A percentile compares a stretch with the other conserved stretches of the same genome.
Conservation (phyloP, 2,797 vertebrate species). For the Triplophysa bombifrons region DNA sequence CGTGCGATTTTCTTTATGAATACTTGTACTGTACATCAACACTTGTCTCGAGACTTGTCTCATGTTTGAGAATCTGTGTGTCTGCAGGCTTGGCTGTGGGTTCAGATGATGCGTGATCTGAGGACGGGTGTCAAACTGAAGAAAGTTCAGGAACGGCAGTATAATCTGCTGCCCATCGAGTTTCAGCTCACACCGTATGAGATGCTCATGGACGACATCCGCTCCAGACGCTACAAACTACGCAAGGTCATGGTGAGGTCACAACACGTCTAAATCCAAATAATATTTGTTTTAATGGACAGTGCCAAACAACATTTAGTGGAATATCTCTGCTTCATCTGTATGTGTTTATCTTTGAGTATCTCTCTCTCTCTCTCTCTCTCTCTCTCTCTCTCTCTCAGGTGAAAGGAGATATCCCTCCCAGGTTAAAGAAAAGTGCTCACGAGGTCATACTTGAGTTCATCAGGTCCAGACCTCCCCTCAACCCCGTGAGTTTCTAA, state of each 20-base stretch:
- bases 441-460: conserved; percentile 97
- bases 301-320: too few species aligned
- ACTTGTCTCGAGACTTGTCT: too few species aligned
- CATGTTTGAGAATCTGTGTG: neutral
- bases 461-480: conserved; percentile 92
- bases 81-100: conserved; percentile 90
- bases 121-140: conserved; percentile 86
- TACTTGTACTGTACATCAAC: too few species aligned
- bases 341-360: too few species aligned
- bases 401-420: conserved; percentile 91
- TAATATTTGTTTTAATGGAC: too few species aligned
- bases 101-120: conserved; percentile 87
- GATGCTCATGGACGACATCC: conserved; percentile 98
- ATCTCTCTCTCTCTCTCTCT: conserved; percentile 12
- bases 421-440: conserved; percentile 92
- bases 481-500: conserved; percentile 86
- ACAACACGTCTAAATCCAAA: conserved; percentile 47
- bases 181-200: conserved; percentile 96
- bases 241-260: conserved; percentile 91
- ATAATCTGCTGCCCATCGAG: conserved; percentile 88
- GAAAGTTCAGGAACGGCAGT: conserved; percentile 88
- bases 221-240: conserved; percentile 91
- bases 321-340: too few species aligned
- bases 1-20: too few species aligned
- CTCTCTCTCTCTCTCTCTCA: conserved; percentile 56